Evolutionary conservation across 2,113 vertebrate species (phyloP).

Genomic region (Tyrannus savana): DNA sequence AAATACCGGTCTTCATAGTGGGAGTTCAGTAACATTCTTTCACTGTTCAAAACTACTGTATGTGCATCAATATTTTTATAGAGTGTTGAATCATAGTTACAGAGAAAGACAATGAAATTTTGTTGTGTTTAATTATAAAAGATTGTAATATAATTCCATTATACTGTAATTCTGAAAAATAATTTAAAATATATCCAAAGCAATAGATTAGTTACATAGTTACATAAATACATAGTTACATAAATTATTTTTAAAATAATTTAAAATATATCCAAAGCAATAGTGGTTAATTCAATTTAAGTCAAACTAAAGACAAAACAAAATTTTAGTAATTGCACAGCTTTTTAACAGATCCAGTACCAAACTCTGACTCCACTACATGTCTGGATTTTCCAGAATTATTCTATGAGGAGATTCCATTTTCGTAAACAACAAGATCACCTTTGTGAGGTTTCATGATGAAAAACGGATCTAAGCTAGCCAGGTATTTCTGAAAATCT

Average conservation of each 20-base stretch:
- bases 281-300: neutral
- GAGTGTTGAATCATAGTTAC: neutral
- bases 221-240: too few species aligned
- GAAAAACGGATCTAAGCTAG: neutral
- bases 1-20: neutral
- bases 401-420: neutral
- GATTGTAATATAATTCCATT: neutral
- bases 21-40: neutral
- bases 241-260: too few species aligned
- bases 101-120: neutral
- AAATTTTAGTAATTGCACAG: neutral
- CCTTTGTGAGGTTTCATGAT: neutral
- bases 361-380: neutral
- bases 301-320: neutral
- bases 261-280: neutral
- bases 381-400: neutral
- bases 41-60: neutral
- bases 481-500: neutral
- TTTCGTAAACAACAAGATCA: neutral
- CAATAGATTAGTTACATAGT: too few species aligned
- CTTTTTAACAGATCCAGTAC: neutral
- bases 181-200: neutral
- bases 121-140: neutral
- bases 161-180: neutral
- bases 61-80: neutral